phyloP scores from a whole-genome alignment of 2,888 invertebrate species.

The Abrostola triplasia region DNA sequence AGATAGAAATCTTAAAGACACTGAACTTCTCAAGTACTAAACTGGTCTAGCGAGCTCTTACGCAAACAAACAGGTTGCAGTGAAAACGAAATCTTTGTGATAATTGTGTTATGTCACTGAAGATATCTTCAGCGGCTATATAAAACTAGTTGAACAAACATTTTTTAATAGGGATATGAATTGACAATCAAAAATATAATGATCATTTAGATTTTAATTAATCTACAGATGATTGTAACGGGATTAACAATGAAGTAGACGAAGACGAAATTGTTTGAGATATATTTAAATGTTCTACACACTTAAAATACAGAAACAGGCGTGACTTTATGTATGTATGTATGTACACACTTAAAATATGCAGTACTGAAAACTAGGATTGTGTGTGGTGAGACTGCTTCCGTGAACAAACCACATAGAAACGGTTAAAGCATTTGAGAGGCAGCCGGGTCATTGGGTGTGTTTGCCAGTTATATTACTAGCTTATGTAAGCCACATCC shows the following conservation, averaged over 20 bases:
- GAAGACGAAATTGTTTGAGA: too few species aligned
- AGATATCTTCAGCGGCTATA: background rate
- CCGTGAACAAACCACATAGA: slow-evolving; percentile 7
- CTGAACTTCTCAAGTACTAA: slow-evolving; percentile 43
- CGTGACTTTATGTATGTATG: too few species aligned
- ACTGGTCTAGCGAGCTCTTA: slow-evolving; percentile 51
- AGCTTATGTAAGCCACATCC: slow-evolving; percentile 27
- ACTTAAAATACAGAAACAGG: background rate
- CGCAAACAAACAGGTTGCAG: slow-evolving; percentile 44
- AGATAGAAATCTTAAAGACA: slow-evolving; percentile 48
- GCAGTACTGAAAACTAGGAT: background rate
- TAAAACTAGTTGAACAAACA: too few species aligned
- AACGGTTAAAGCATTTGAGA: slow-evolving; percentile 4
- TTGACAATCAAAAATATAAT: too few species aligned
- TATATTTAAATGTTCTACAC: too few species aligned
- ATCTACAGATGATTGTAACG: too few species aligned
- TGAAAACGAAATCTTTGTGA: slow-evolving; percentile 42
- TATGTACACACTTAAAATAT: background rate
- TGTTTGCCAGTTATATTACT: slow-evolving; percentile 16
- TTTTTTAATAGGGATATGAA: too few species aligned
- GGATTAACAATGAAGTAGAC: too few species aligned
- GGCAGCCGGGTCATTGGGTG: slow-evolving; percentile 18
- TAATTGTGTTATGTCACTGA: slow-evolving; percentile 41
- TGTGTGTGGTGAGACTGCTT: background rate
- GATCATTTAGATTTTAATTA: too few species aligned